Percentiles rank a stretch among this genome's conserved stretches.
These are phyloP conservation scores for Pampus argenteus DNA, from an alignment of 2,797 vertebrate species.

Conservation along the genomic window DNA sequence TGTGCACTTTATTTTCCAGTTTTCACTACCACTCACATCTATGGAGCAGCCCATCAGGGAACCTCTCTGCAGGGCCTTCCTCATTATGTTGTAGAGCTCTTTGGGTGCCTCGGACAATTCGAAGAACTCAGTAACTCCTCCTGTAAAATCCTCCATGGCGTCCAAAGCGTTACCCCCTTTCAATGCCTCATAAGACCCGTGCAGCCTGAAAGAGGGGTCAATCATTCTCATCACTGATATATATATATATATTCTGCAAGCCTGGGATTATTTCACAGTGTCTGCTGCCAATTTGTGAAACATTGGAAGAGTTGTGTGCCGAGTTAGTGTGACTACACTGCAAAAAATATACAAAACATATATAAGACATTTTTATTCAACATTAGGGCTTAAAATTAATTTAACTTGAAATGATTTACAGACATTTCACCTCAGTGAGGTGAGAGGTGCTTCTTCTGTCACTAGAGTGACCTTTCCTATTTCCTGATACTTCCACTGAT, in stretches of 20 bases:
- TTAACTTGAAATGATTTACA: not conserved
- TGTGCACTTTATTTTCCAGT: not conserved
- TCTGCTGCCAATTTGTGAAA: slow-evolving; percentile 13
- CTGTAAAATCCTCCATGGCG: slow-evolving; percentile 99
- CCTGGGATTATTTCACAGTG: slow-evolving; percentile 2
- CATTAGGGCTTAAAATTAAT: not conserved
- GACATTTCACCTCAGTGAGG: not conserved
- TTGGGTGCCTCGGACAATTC: slow-evolving; percentile 92
- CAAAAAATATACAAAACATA: not conserved
- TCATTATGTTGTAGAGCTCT: slow-evolving; percentile 95
- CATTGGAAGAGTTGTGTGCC: not conserved
- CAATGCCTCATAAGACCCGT: slow-evolving; percentile 96
- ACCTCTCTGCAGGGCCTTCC: slow-evolving; percentile 93
- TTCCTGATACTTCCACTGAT: not conserved
- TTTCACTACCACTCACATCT: slow-evolving; percentile 87
- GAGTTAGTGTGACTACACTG: not conserved
- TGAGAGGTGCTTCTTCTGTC: not conserved
- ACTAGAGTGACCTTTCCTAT: not conserved
- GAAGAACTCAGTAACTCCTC: slow-evolving; percentile 96
- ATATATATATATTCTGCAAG: slow-evolving; percentile 5
- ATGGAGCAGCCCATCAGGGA: slow-evolving; percentile 98
- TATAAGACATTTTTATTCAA: not conserved
- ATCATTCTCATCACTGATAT: slow-evolving; percentile 26
- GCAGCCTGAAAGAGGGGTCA: slow-evolving; percentile 84
- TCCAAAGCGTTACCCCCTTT: slow-evolving; percentile 97